These are phyloP conservation scores for Nothobranchius kuhntae DNA, from an alignment of 2,113 vertebrate species.

Conservation along the genomic window DNA sequence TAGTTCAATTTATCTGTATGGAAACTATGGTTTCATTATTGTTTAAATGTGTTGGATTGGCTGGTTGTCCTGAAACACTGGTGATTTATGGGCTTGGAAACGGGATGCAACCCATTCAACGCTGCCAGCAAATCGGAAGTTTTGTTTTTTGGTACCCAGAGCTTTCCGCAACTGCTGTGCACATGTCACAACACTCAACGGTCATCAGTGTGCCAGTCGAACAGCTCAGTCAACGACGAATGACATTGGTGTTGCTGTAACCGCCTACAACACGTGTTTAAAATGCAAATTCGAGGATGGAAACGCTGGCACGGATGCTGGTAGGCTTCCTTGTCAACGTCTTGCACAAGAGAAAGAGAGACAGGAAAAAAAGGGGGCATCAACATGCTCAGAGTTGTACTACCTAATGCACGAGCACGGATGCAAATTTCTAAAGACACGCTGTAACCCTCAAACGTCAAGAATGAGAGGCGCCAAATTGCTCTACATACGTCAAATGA, in stretches of 20 bases:
- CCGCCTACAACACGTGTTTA: constrained; percentile 12
- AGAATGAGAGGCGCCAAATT: constrained; percentile 30
- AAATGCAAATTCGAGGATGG: constrained; percentile 19
- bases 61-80: constrained; percentile 34
- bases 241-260: background rate
- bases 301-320: background rate
- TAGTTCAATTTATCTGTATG: constrained; percentile 48
- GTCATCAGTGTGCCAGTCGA: constrained; percentile 22
- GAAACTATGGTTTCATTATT: constrained; percentile 60
- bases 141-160: constrained; percentile 15
- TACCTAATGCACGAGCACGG: constrained; percentile 7
- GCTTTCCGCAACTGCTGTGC: constrained; percentile 20
- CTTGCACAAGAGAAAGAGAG: background rate
- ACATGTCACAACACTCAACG: constrained; percentile 18
- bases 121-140: constrained; percentile 11
- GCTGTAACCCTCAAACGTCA: constrained; percentile 32
- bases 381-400: too few relatives aligned
- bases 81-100: constrained; percentile 44
- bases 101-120: constrained; percentile 21
- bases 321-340: background rate
- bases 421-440: constrained; percentile 41
- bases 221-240: constrained; percentile 21
- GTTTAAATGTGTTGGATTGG: constrained; percentile 51
- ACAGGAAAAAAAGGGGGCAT: background rate
- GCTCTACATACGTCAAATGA: constrained; percentile 49